Evolutionary conservation across 2,797 vertebrate species (phyloP).

Genomic region (Gadopsis bispinosus): DNA sequence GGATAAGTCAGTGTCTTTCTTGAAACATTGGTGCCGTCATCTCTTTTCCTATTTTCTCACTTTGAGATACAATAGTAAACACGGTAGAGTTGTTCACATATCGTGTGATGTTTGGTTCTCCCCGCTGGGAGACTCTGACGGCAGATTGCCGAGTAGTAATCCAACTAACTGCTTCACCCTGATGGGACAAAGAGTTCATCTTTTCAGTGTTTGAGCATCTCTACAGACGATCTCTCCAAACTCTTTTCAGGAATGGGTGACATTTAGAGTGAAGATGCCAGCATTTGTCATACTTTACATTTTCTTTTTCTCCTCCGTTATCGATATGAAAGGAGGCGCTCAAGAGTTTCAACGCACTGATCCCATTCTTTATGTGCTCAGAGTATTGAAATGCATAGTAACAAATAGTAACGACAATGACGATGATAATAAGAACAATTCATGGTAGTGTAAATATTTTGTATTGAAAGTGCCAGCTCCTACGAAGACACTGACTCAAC

Average conservation of each 20-base stretch:
- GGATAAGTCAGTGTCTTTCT: conserved; percentile 64
- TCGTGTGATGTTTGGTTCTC: conserved; percentile 62
- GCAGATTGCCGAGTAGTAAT: conserved; percentile 63
- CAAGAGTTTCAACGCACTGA: conserved; percentile 43
- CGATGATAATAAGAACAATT: conserved; percentile 53
- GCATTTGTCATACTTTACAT: conserved; percentile 57
- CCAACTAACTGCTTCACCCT: conserved; percentile 55
- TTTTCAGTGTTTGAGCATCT: conserved; percentile 69
- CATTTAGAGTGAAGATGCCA: conserved; percentile 69
- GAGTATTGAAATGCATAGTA: conserved; percentile 72
- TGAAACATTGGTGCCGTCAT: conserved; percentile 66
- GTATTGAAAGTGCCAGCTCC: conserved; percentile 81
- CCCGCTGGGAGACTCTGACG: conserved; percentile 54
- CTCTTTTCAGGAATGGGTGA: conserved; percentile 58
- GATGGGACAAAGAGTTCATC: conserved; percentile 53
- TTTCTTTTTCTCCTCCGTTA: conserved; percentile 44
- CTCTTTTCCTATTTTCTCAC: conserved; percentile 61
- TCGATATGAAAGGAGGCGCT: conserved; percentile 45
- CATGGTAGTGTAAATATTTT: conserved; percentile 83
- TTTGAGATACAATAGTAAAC: conserved; percentile 56
- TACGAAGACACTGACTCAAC: conserved; percentile 75
- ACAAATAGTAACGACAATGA: conserved; percentile 55
- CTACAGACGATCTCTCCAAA: conserved; percentile 47
- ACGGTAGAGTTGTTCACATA: conserved; percentile 66
- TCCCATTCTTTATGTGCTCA: conserved; percentile 62